Base-by-base conservation (phyloP, 1,140 invertebrate genomes). In the Zelostemma sp. region DNA sequence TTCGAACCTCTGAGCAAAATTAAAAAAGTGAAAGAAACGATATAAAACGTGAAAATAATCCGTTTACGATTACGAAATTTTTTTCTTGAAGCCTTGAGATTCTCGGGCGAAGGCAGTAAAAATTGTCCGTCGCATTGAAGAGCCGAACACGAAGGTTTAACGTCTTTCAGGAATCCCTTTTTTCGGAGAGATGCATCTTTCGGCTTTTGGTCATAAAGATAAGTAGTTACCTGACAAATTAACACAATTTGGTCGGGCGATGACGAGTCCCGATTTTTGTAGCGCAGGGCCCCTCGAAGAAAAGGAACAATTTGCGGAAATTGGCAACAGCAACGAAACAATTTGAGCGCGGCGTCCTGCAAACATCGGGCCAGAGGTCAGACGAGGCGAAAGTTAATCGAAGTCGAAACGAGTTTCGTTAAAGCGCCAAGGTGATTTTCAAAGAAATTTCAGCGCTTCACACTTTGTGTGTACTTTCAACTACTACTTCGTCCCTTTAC, bases 341-440 rank as follows among this genome's bases (percentile, higher is more conserved):
- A 83, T 83, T 82, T 81, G 74, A 77, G 76, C 76, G 73, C 77
- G 76, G 64, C 68, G 71, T 73, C 68, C 73, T 65, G 78, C 79
- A 80, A 80, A 81, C 73, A 81, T 72, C 66, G 69, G 78, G 67
- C 66, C 75, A 80, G 69, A 74, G 79, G 79, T 81, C 76, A 82
- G 73, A 63, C 50, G 41, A 75, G 73, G 77, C 74, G 75, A 79
- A 80, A 80, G 77, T 82, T 84, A 83, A 84, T 84, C 80, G 80
- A 66, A 77, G 79, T 78, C 81, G 80, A 83, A 82, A 79, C 70
- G 80, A 82, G 77, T 67, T 80, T 84, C 81, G 82, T 84, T 84
- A 84, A 82, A 81, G 81, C 79, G 75, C 64, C 55, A 47, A 72
- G 70, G 51, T 71, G 73, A 79, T 81, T 76, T 79, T 67, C 54